Percentiles rank a stretch among this genome's conserved stretches.
These are phyloP conservation scores for Bradypodion ventrale DNA, from an alignment of 2,797 vertebrate species.

Conservation along the genomic window DNA sequence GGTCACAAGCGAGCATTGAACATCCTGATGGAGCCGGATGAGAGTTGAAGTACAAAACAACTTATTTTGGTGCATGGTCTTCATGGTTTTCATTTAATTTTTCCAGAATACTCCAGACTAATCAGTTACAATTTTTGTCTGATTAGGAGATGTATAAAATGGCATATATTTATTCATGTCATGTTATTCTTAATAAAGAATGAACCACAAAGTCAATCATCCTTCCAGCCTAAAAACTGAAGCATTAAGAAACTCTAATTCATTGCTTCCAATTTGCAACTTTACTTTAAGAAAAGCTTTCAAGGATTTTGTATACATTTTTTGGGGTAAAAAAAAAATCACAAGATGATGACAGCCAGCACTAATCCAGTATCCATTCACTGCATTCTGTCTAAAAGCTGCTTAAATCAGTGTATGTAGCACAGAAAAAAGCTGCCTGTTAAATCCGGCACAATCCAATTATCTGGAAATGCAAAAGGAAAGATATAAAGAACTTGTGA, in stretches of 20 bases:
- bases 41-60: background rate
- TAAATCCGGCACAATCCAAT: conserved; percentile 24
- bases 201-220: background rate
- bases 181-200: background rate
- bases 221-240: background rate
- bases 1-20: background rate
- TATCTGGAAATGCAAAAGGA: conserved; percentile 1
- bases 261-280: background rate
- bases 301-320: background rate
- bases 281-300: background rate
- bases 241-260: background rate
- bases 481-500: background rate
- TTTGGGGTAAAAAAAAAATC: background rate
- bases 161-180: background rate
- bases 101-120: background rate
- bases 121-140: background rate
- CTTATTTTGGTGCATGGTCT: background rate
- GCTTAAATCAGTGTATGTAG: conserved; percentile 1
- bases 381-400: conserved; percentile 16
- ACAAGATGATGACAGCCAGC: background rate
- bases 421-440: background rate
- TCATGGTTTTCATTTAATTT: background rate
- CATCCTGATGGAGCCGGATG: background rate
- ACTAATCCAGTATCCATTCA: conserved; percentile 7
- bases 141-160: background rate